Percentiles rank a stretch among this genome's conserved stretches.
phyloP scores from a whole-genome alignment of 2,888 invertebrate genomes.

The Colostygia pectinataria region DNA sequence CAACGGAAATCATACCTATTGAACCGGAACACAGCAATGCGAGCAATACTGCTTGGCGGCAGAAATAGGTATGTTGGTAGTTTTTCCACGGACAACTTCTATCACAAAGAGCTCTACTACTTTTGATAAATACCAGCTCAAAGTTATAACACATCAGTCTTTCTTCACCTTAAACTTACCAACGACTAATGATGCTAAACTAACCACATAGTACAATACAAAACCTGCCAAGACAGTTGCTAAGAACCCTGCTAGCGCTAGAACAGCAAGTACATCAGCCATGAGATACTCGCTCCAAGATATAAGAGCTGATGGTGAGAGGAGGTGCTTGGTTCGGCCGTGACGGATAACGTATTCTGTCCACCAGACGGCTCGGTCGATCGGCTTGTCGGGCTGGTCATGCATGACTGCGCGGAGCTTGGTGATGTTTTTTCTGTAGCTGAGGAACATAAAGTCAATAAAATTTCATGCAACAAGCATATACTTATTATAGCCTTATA shows the following conservation, averaged over 20 bases:
- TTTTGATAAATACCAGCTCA: too few species aligned
- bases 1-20: too few species aligned
- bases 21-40: too few species aligned
- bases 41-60: too few species aligned
- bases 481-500: too few species aligned
- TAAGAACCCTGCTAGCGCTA: background rate
- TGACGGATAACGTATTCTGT: slow-evolving; percentile 45
- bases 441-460: background rate
- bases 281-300: slow-evolving; percentile 34
- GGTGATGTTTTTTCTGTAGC: slow-evolving; percentile 29
- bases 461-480: too few species aligned
- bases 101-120: too few species aligned
- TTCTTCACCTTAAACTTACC: background rate
- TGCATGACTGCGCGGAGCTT: slow-evolving; percentile 32
- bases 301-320: slow-evolving; percentile 38
- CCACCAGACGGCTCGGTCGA: slow-evolving; percentile 47
- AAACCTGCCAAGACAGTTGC: background rate
- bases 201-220: background rate
- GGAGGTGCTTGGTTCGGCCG: slow-evolving; percentile 40
- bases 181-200: background rate
- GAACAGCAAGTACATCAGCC: slow-evolving; percentile 20
- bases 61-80: too few species aligned
- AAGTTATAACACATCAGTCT: too few species aligned
- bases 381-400: slow-evolving; percentile 39
- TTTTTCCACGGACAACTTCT: too few species aligned